phyloP scores from a whole-genome alignment of 2,888 invertebrate species.

The Lycocerus yunnanus region DNA sequence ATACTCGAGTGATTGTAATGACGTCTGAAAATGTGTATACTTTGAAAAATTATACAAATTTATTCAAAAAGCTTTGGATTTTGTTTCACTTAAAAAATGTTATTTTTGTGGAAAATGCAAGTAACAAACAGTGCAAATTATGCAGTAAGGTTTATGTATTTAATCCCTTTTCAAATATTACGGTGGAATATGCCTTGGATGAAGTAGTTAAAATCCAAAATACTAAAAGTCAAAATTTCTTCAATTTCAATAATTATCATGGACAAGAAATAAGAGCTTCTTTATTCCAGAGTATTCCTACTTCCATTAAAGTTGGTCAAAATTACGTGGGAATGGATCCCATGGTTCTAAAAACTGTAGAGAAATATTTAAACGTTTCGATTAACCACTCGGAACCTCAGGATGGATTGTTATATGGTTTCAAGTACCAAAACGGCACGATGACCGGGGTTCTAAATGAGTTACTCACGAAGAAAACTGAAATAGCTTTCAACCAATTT shows the following conservation, averaged over 20 bases:
- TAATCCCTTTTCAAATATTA: slow-evolving; percentile 19
- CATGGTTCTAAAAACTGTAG: slow-evolving; percentile 20
- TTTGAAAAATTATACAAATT: neutral
- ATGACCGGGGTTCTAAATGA: slow-evolving; percentile 52
- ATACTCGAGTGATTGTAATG: neutral
- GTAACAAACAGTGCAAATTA: neutral
- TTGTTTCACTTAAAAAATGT: slow-evolving; percentile 13
- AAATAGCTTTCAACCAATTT: slow-evolving; percentile 52
- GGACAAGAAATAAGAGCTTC: slow-evolving; percentile 12
- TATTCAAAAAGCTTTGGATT: slow-evolving; percentile 1
- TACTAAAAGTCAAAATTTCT: slow-evolving; percentile 4
- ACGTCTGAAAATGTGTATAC: neutral
- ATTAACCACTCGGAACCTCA: slow-evolving; percentile 6
- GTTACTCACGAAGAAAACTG: slow-evolving; percentile 47
- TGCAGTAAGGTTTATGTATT: slow-evolving; percentile 4
- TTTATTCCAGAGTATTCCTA: slow-evolving; percentile 22
- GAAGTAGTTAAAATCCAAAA: too few relatives aligned
- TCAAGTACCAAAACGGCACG: slow-evolving; percentile 48
- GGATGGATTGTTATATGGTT: slow-evolving; percentile 38
- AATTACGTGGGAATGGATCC: slow-evolving; percentile 25
- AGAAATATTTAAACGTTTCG: slow-evolving; percentile 22
- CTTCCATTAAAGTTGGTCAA: slow-evolving; percentile 9
- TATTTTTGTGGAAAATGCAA: slow-evolving; percentile 6
- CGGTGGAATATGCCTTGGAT: neutral
- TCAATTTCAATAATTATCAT: slow-evolving; percentile 20